Percentiles rank a stretch among this genome's conserved stretches.
Conservation (phyloP, 1,140 invertebrate species). For the Musca domestica region DNA sequence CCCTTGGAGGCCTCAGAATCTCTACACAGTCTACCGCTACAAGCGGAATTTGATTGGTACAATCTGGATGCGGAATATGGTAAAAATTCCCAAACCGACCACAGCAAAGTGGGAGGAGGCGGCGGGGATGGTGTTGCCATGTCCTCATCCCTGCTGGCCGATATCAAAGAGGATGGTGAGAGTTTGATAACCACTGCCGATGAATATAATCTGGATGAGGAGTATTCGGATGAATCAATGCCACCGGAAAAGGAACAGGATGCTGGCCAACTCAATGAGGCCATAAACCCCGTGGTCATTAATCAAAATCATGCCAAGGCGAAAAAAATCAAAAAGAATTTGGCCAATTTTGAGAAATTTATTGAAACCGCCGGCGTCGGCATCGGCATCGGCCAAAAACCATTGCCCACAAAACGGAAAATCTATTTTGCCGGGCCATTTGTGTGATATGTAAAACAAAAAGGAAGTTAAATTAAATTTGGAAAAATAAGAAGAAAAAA, state of each 20-base stretch:
- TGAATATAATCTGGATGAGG: slow-evolving; percentile 51
- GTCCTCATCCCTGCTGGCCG: slow-evolving; percentile 26
- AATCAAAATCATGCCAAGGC: slow-evolving; percentile 18
- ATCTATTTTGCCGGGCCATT: slow-evolving; percentile 50
- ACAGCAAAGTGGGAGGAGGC: slow-evolving; percentile 2
- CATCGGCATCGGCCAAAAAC: slow-evolving; percentile 44
- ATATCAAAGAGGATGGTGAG: slow-evolving; percentile 38
- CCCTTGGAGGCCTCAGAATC: slow-evolving; percentile 6
- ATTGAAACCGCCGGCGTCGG: slow-evolving; percentile 44
- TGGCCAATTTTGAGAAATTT: slow-evolving; percentile 47
- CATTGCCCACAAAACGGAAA: slow-evolving; percentile 47
- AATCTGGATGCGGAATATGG: slow-evolving; percentile 53
- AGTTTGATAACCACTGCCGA: slow-evolving; percentile 35
- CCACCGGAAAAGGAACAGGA: slow-evolving; percentile 16
- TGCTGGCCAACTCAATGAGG: slow-evolving; percentile 19
- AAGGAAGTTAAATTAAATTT: too few relatives aligned
- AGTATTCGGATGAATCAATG: slow-evolving; percentile 31
- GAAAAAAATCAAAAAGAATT: slow-evolving; percentile 40
- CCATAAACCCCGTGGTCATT: neutral
- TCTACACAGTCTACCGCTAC: slow-evolving; percentile 37
- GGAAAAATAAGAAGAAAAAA: neutral
- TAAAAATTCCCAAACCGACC: slow-evolving; percentile 27
- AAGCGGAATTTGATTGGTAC: slow-evolving; percentile 53
- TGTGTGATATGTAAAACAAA: slow-evolving; percentile 32
- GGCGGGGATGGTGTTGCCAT: slow-evolving; percentile 24